Evolutionary conservation across 37 sponge, comb jelly and placozoan genomes (phyloP).

Genomic region (Haliclona indistincta): DNA sequence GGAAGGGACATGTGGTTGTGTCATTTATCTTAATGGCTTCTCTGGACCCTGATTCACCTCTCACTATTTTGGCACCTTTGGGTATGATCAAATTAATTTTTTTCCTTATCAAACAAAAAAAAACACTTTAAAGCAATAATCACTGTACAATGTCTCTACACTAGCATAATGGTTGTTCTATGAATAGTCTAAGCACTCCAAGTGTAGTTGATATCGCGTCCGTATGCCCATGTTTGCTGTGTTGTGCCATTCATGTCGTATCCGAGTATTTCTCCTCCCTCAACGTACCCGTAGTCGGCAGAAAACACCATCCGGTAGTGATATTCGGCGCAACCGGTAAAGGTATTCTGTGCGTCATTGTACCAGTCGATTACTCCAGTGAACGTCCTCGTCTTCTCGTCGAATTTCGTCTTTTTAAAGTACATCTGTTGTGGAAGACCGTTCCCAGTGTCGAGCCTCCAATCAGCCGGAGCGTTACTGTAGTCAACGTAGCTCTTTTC

Average conservation of each 20-base stretch:
- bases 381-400: not conserved
- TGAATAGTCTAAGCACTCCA: no score
- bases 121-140: no score
- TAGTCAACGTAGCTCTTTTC: constrained; percentile 12
- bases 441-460: constrained; percentile 18
- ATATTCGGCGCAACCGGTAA: not conserved
- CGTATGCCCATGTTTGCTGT: no score
- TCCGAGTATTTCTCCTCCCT: not conserved
- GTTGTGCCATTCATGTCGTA: constrained; percentile 7
- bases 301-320: constrained; percentile 26
- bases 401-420: not conserved
- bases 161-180: no score
- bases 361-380: constrained; percentile 16
- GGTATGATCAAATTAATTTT: no score
- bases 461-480: constrained; percentile 4
- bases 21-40: no score
- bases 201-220: no score
- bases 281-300: constrained; percentile 7
- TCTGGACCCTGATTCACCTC: no score
- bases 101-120: no score
- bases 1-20: no score
- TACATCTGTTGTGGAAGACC: constrained; percentile 9
- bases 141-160: no score
- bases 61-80: no score
- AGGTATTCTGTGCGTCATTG: not conserved